Evolutionary conservation across 1,140 invertebrate species (phyloP).

Genomic region (Pseudobourletiella spinata): DNA sequence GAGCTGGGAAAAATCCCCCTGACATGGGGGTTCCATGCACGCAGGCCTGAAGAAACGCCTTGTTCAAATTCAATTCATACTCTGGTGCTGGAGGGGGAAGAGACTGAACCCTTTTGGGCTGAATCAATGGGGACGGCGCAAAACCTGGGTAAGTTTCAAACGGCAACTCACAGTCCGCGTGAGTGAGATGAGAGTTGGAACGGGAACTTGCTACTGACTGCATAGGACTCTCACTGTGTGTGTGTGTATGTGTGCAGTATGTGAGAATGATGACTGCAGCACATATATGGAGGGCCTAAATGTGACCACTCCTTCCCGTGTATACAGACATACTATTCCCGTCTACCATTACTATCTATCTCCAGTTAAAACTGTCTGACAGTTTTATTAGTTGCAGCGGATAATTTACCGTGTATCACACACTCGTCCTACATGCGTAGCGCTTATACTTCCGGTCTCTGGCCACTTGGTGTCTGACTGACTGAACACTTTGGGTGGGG

Average conservation of each 20-base stretch:
- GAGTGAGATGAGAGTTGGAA: background rate
- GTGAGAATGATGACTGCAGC: too few species aligned
- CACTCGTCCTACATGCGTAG: too few species aligned
- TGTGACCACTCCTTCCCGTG: background rate
- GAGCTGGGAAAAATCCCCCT: background rate
- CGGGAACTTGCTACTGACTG: background rate
- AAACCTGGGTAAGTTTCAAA: background rate
- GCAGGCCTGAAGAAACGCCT: background rate
- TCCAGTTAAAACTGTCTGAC: too few species aligned
- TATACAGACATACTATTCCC: background rate
- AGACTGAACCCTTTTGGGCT: conserved; percentile 22
- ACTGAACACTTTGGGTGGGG: too few species aligned
- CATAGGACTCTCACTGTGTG: too few species aligned
- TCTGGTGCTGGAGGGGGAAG: conserved; percentile 13
- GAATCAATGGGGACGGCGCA: conserved; percentile 22
- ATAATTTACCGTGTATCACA: too few species aligned
- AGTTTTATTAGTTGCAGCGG: too few species aligned
- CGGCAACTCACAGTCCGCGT: background rate
- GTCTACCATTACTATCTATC: too few species aligned
- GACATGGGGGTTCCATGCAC: background rate
- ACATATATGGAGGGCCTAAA: too few species aligned
- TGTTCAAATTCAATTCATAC: conserved; percentile 6
- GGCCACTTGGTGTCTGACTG: too few species aligned
- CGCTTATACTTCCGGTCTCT: too few species aligned
- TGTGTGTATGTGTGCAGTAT: too few species aligned